Evolutionary conservation across 2,888 invertebrate genomes (phyloP).

Genomic region (Deilephila porcellus): DNA sequence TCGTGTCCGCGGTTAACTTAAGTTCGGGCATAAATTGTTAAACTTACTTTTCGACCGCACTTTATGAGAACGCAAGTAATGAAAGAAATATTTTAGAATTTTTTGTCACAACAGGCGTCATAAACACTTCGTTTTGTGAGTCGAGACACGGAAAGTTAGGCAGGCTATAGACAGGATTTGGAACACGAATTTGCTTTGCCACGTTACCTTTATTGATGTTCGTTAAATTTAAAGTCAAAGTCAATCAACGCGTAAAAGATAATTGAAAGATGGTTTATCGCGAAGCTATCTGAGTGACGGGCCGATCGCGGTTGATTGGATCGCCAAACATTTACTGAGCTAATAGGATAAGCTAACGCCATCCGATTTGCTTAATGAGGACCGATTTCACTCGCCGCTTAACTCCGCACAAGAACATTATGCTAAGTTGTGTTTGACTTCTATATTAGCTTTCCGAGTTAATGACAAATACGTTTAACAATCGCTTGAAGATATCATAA

Average conservation of each 20-base stretch:
- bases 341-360: conserved; percentile 78
- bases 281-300: conserved; percentile 56
- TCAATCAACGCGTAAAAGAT: conserved; percentile 49
- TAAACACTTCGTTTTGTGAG: conserved; percentile 24
- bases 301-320: conserved; percentile 63
- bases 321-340: conserved; percentile 78
- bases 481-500: conserved; percentile 51
- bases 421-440: conserved; percentile 80
- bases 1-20: conserved; percentile 50
- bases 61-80: conserved; percentile 33
- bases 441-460: conserved; percentile 66
- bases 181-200: conserved; percentile 12
- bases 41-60: conserved; percentile 42
- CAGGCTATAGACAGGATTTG: neutral
- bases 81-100: conserved; percentile 22
- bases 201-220: conserved; percentile 23
- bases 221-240: conserved; percentile 43
- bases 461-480: conserved; percentile 66
- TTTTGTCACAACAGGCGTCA: conserved; percentile 24
- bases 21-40: conserved; percentile 47
- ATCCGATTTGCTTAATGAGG: conserved; percentile 81
- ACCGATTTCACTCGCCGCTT: conserved; percentile 65
- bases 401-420: conserved; percentile 71
- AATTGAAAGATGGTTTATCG: conserved; percentile 51
- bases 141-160: neutral